Evolutionary conservation across 1,140 invertebrate species (phyloP).

Genomic region (Stegodyphus mimosarum): DNA sequence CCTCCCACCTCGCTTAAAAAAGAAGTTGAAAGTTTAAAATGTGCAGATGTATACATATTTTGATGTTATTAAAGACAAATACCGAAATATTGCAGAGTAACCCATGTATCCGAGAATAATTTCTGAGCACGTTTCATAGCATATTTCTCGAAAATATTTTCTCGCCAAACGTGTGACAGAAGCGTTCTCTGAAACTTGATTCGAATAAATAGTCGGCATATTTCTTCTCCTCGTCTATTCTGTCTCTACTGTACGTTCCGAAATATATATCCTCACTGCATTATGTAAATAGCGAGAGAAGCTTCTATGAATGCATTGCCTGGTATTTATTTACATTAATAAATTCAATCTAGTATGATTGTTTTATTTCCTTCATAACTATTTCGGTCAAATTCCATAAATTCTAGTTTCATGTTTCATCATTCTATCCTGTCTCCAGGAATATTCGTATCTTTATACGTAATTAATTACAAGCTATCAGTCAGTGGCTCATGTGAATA

Average conservation of each 20-base stretch:
- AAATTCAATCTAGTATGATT: no score
- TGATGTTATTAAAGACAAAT: conserved; percentile 50
- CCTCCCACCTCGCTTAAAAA: conserved; percentile 21
- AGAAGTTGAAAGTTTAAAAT: neutral
- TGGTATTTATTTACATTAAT: no score
- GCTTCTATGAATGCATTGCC: no score
- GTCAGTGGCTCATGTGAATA: no score
- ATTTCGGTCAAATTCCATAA: no score
- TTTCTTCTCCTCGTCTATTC: conserved; percentile 35
- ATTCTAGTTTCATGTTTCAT: no score
- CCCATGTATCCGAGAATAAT: conserved; percentile 22
- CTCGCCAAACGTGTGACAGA: conserved; percentile 31
- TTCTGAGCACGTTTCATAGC: conserved; percentile 38
- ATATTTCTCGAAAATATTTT: conserved; percentile 53
- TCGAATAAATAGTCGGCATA: conserved; percentile 55
- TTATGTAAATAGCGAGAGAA: neutral
- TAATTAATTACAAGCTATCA: no score
- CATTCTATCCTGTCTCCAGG: no score
- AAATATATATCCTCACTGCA: neutral
- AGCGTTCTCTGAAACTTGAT: conserved; percentile 31
- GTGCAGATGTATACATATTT: conserved; percentile 22
- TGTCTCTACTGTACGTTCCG: neutral
- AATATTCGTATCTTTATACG: no score
- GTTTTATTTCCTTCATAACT: no score
- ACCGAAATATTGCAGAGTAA: conserved; percentile 4